A percentile compares a stretch with the other conserved stretches of the same genome.
Evolutionary conservation across 1,140 invertebrate species (phyloP).

Genomic region (Drosophila guanche): DNA sequence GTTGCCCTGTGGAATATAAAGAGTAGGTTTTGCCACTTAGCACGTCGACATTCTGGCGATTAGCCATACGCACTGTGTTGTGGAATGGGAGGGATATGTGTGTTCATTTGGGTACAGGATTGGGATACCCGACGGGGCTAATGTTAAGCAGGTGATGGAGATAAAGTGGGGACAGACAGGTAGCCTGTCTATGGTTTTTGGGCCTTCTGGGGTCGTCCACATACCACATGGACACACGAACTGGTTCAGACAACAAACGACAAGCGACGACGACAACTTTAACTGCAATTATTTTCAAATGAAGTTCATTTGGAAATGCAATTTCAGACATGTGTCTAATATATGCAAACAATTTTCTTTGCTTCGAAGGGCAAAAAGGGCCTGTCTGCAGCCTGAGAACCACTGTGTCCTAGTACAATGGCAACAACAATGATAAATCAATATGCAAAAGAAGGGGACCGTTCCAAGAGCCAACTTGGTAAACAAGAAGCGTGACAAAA

Average conservation of each 20-base stretch:
- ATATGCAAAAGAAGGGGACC: conserved; percentile 60
- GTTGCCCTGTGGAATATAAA: too few relatives aligned
- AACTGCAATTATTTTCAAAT: conserved; percentile 70
- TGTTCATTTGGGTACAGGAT: too few relatives aligned
- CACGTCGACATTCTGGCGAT: too few relatives aligned
- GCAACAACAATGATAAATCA: conserved; percentile 64
- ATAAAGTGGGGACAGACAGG: neutral
- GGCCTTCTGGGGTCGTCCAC: neutral
- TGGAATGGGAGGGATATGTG: too few relatives aligned
- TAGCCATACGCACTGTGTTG: too few relatives aligned
- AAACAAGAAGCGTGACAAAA: conserved; percentile 76
- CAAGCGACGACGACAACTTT: conserved; percentile 46
- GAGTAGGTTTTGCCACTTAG: too few relatives aligned
- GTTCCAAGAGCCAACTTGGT: conserved; percentile 51
- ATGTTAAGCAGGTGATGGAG: too few relatives aligned
- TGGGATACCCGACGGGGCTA: too few relatives aligned
- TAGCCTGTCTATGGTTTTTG: neutral
- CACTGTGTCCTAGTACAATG: neutral
- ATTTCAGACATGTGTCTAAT: conserved; percentile 72
- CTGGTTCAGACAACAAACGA: neutral
- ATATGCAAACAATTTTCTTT: conserved; percentile 69
- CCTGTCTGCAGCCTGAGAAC: conserved; percentile 8
- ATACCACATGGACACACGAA: neutral
- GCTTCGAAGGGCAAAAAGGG: conserved; percentile 15
- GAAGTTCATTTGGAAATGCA: conserved; percentile 67